These are phyloP conservation scores for Diadegma fenestrale DNA, from an alignment of 2,888 invertebrate genomes.

Conservation along the genomic window DNA sequence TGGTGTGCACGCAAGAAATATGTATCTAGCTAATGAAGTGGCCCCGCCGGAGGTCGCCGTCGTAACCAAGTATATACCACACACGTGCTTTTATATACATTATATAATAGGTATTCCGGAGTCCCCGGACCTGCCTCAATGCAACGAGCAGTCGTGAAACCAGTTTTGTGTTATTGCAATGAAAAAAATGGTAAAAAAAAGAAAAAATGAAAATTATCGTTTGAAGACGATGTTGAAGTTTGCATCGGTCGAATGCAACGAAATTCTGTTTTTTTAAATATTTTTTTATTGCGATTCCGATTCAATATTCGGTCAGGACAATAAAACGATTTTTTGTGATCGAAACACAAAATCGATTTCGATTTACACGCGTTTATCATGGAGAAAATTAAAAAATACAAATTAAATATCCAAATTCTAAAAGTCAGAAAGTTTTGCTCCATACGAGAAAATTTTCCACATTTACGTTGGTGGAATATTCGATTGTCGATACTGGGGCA, in stretches of 20 bases:
- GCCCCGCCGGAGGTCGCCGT: slow-evolving; percentile 66
- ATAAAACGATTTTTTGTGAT: too few species aligned
- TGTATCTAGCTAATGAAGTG: slow-evolving; percentile 67
- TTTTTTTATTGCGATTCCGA: too few species aligned
- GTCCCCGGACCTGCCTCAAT: slow-evolving; percentile 75
- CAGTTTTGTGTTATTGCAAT: slow-evolving; percentile 70
- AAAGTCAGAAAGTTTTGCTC: too few species aligned
- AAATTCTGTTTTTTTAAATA: too few species aligned
- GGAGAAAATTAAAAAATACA: too few species aligned
- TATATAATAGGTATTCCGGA: slow-evolving; percentile 28
- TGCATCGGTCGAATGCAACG: too few species aligned
- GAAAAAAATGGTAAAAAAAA: background rate
- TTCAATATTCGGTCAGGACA: too few species aligned
- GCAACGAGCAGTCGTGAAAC: slow-evolving; percentile 72
- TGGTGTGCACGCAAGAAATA: slow-evolving; percentile 56
- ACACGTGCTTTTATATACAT: slow-evolving; percentile 29
- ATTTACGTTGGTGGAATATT: background rate
- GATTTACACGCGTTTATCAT: too few species aligned
- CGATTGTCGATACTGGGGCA: background rate
- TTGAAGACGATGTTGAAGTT: too few species aligned
- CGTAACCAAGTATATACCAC: slow-evolving; percentile 51
- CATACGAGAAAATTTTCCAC: too few species aligned
- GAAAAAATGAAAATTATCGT: slow-evolving; percentile 16
- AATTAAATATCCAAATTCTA: too few species aligned
- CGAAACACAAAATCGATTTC: too few species aligned